Evolutionary conservation across 2,797 vertebrate species (phyloP), one percentile per base, ranked within the genome.

Genomic region (Gymnothorax reevesii): DNA sequence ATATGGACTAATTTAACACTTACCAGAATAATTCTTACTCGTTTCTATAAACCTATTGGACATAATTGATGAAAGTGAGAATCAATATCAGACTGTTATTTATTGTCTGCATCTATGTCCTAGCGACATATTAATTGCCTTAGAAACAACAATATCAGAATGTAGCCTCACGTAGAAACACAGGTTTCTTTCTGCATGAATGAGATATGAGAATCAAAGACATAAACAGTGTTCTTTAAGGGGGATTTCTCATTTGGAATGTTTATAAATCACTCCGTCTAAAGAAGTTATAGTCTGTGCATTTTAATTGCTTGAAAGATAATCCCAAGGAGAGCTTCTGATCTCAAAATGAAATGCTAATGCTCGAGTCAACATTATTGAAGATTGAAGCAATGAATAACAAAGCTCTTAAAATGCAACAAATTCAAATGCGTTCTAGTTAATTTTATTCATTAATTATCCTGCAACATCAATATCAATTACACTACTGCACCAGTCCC

Each of bases 261-360:
- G 25, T 77, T 77, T 77, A 42, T 77, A 77, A 77, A 77, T 77
- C 73, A 77, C 73, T 77, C 42, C 42, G 1, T 52, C 42, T 15
- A 49, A 77, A 77, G 42, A 49, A 77, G 73, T 17, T 77, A 77
- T 77, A 49, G 73, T 49, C 73, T 77, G 13, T 77, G 73, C 42
- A 77, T 77, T 52, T 77, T 77, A 77, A 77, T 77, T 12, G 73
- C 73, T 77, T 77, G 17, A 49, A 77, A 77, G 73, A 77, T 49
- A 42, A 77, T 52, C 49, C 42, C 42, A 17, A 77, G 52, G 73
- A 5, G 42, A 77, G 42, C 15, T 77, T 77, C 69, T 73, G 27
- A 4, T 77, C 73, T 77, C 15, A 77, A 52, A 77, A 77, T 5
- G 0, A 7, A 49, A 77, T 52, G 73, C 6, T 3, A 52, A 13